Percentiles rank a stretch among this genome's conserved stretches.
Conservation (phyloP, 2,888 invertebrate genomes). For the Athalia cordata region DNA sequence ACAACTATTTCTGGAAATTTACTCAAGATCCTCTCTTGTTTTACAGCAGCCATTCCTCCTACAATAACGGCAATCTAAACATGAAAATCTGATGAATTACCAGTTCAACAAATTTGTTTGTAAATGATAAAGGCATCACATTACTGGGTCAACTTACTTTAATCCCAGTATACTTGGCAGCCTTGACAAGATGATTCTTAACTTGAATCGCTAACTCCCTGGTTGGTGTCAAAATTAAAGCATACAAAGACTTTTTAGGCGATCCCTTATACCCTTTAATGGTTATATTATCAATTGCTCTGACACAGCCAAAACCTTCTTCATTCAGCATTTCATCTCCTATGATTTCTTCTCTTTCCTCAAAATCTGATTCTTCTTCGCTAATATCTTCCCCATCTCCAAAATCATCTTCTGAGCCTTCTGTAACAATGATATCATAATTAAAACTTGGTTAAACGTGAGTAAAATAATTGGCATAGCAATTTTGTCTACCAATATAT, state of each 20-base stretch:
- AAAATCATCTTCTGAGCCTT: slow-evolving; percentile 52
- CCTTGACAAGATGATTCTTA: slow-evolving; percentile 86
- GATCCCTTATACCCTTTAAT: slow-evolving; percentile 65
- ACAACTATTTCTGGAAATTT: slow-evolving; percentile 94
- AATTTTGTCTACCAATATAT: background rate
- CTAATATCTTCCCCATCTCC: slow-evolving; percentile 46
- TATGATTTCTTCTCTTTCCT: slow-evolving; percentile 55
- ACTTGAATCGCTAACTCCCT: slow-evolving; percentile 97
- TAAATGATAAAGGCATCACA: background rate
- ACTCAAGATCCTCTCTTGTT: slow-evolving; percentile 91
- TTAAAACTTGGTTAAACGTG: background rate
- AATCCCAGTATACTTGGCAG: slow-evolving; percentile 87
- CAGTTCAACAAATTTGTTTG: background rate
- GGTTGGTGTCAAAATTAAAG: slow-evolving; percentile 95
- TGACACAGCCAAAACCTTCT: slow-evolving; percentile 77
- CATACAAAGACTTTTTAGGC: slow-evolving; percentile 81
- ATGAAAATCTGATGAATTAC: slow-evolving; percentile 40
- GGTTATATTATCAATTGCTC: slow-evolving; percentile 76
- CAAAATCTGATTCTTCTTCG: slow-evolving; percentile 51
- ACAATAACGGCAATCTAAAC: slow-evolving; percentile 85
- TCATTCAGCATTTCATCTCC: slow-evolving; percentile 34
- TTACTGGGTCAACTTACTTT: slow-evolving; percentile 69
- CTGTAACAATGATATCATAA: slow-evolving; percentile 45
- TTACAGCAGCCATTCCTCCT: slow-evolving; percentile 95
- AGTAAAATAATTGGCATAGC: background rate